Evolutionary conservation across 2,888 invertebrate species (phyloP).

Genomic region (Heliconius hortense): DNA sequence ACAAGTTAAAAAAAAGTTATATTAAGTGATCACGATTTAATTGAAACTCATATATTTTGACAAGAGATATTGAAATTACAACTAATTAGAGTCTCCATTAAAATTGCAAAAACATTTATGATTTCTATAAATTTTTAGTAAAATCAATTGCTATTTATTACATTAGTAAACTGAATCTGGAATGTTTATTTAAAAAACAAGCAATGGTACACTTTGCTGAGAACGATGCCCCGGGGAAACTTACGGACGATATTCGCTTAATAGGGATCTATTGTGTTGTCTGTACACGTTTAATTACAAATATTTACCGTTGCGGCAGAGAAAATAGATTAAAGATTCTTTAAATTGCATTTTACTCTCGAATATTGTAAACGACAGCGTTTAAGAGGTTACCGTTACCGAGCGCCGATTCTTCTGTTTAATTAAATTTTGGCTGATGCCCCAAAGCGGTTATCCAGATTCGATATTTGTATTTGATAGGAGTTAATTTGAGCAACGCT

Average conservation of each 20-base stretch:
- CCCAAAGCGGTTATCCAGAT: constrained; percentile 24
- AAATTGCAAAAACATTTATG: neutral
- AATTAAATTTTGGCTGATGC: constrained; percentile 36
- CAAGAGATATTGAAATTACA: neutral
- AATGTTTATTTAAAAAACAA: constrained; percentile 59
- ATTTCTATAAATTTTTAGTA: constrained; percentile 18
- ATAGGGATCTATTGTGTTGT: constrained; percentile 65
- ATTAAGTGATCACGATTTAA: no score
- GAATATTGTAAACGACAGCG: constrained; percentile 27
- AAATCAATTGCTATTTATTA: constrained; percentile 59
- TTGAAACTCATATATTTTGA: neutral
- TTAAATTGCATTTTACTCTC: constrained; percentile 31
- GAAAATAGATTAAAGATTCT: constrained; percentile 38
- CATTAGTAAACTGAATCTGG: constrained; percentile 47
- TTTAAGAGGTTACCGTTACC: constrained; percentile 22
- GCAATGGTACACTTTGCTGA: constrained; percentile 52
- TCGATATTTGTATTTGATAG: constrained; percentile 32
- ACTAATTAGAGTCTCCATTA: neutral
- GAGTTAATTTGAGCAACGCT: constrained; percentile 31
- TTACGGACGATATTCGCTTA: constrained; percentile 61
- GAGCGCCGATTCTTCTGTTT: constrained; percentile 30
- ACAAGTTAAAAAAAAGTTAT: neutral
- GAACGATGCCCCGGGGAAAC: constrained; percentile 58
- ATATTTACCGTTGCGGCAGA: constrained; percentile 37
- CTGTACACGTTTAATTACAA: constrained; percentile 51